Evolutionary conservation across 2,888 invertebrate species (phyloP).

Genomic region (Drosophila demipolita): DNA sequence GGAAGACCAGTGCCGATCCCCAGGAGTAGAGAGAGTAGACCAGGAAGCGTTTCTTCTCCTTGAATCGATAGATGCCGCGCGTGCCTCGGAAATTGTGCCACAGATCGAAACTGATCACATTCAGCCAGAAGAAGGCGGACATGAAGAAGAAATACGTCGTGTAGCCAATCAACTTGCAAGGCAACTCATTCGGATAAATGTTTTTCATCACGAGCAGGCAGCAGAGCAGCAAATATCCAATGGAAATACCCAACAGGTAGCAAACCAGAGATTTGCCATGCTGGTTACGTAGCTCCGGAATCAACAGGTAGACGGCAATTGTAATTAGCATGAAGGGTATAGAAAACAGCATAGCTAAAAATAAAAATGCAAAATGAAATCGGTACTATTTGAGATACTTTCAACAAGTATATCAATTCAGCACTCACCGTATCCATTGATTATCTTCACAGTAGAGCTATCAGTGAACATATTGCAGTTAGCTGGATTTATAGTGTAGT

Average conservation of each 20-base stretch:
- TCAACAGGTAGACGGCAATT: constrained; percentile 89
- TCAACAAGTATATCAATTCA: not conserved
- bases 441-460: constrained; percentile 69
- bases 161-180: constrained; percentile 85
- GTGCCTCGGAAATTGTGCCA: constrained; percentile 87
- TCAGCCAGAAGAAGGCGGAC: constrained; percentile 94
- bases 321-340: constrained; percentile 90
- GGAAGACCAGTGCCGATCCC: constrained; percentile 78
- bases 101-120: constrained; percentile 94
- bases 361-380: fast-evolving
- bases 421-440: constrained; percentile 80
- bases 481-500: constrained; percentile 77
- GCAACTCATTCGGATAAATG: constrained; percentile 37
- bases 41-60: constrained; percentile 82
- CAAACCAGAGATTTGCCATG: constrained; percentile 92
- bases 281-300: constrained; percentile 90
- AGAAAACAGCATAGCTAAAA: constrained; percentile 89
- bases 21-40: constrained; percentile 83
- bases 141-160: constrained; percentile 91
- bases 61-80: constrained; percentile 77
- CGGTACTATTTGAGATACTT: not conserved
- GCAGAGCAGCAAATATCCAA: constrained; percentile 88
- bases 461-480: constrained; percentile 74
- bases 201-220: constrained; percentile 57
- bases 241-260: constrained; percentile 88